Evolutionary conservation across 2,113 vertebrate species (phyloP).

Genomic region (Protobothrops mucrosquamatus): DNA sequence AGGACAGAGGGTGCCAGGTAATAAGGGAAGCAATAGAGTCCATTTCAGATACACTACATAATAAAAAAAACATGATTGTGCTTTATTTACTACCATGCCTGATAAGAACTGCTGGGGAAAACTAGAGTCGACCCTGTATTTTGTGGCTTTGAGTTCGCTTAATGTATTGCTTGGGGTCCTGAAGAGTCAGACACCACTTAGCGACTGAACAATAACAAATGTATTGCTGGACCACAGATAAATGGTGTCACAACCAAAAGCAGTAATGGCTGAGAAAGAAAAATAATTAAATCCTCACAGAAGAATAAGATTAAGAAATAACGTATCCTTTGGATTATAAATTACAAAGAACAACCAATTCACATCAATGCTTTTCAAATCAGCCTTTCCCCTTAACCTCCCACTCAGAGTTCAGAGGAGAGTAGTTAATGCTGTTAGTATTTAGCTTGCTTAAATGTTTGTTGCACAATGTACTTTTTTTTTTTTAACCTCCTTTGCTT

Average conservation of each 20-base stretch:
- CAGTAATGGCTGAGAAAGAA: neutral
- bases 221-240: neutral
- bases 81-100: neutral
- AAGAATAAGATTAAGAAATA: neutral
- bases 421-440: neutral
- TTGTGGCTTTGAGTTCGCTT: neutral
- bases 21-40: neutral
- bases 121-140: neutral
- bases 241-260: neutral
- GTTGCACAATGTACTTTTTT: neutral
- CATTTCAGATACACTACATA: neutral
- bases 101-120: neutral
- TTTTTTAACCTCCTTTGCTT: neutral
- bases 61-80: neutral
- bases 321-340: conserved; percentile 3
- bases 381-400: neutral
- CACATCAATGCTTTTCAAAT: conserved; percentile 4
- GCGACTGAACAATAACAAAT: neutral
- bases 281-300: neutral
- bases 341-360: rapidly evolving
- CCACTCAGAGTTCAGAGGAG: neutral
- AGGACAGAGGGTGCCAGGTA: neutral
- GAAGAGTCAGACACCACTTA: neutral
- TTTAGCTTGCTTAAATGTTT: neutral
- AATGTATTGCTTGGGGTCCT: neutral